Evolutionary conservation across 2,797 vertebrate genomes (phyloP).

Genomic region (Helicolenus hilgendorfi): DNA sequence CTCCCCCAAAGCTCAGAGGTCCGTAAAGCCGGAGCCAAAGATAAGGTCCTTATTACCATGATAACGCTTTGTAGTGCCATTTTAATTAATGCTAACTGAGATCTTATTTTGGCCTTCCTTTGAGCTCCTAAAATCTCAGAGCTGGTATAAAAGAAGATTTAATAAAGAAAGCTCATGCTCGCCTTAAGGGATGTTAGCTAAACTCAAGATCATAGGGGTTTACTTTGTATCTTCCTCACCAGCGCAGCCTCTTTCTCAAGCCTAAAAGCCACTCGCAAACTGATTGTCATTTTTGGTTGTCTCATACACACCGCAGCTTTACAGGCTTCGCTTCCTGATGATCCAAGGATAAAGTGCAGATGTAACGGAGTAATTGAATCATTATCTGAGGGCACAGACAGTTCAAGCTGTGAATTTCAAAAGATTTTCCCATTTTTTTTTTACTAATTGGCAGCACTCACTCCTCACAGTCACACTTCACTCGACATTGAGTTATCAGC

Average conservation of each 20-base stretch:
- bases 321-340: not conserved
- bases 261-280: conserved; percentile 15
- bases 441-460: no score
- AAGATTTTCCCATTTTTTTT: not conserved
- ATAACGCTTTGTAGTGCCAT: conserved; percentile 59
- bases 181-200: conserved; percentile 22
- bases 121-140: conserved; percentile 47
- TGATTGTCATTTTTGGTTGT: not conserved
- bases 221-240: not conserved
- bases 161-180: conserved; percentile 41
- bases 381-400: not conserved
- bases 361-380: conserved; percentile 12
- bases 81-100: conserved; percentile 69
- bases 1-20: conserved; percentile 25
- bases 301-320: not conserved
- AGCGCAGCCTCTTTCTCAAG: not conserved
- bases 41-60: conserved; percentile 55
- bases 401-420: not conserved
- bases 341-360: conserved; percentile 22
- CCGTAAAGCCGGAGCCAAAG: conserved; percentile 36
- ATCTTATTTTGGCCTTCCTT: conserved; percentile 51
- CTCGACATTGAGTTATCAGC: no score
- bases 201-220: conserved; percentile 37
- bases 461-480: no score
- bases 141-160: conserved; percentile 47